phyloP scores from a whole-genome alignment of 2,113 vertebrate species.

The Pterocles gutturalis region DNA sequence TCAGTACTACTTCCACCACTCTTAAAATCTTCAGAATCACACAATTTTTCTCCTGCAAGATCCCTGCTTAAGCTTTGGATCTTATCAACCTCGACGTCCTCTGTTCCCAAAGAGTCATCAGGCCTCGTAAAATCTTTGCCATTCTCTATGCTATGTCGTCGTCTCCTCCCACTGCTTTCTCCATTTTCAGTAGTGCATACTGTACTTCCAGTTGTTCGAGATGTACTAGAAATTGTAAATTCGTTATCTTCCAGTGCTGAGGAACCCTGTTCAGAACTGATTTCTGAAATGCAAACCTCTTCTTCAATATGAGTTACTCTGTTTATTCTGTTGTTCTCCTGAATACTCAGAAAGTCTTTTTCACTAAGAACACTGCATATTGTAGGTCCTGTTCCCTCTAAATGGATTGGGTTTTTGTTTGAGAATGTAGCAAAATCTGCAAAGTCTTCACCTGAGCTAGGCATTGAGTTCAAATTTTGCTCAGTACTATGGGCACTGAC shows the following conservation, averaged over 20 bases:
- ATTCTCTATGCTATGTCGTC: constrained; percentile 15
- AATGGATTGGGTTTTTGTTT: constrained; percentile 60
- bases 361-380: constrained; percentile 55
- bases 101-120: constrained; percentile 46
- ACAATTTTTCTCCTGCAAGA: constrained; percentile 37
- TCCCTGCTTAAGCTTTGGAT: constrained; percentile 44
- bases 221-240: constrained; percentile 33
- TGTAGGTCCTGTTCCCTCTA: constrained; percentile 60
- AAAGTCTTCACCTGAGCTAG: constrained; percentile 82
- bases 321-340: constrained; percentile 75
- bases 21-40: constrained; percentile 54
- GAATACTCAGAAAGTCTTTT: constrained; percentile 51
- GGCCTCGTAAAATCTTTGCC: constrained; percentile 32
- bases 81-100: neutral
- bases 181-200: constrained; percentile 65
- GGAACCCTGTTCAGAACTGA: constrained; percentile 33
- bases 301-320: constrained; percentile 53
- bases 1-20: constrained; percentile 63
- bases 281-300: constrained; percentile 66
- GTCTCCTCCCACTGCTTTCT: constrained; percentile 30
- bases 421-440: constrained; percentile 91
- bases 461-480: constrained; percentile 67
- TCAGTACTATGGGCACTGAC: constrained; percentile 60
- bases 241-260: constrained; percentile 63
- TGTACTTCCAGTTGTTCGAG: constrained; percentile 63